A percentile compares a stretch with the other conserved stretches of the same genome.
Conservation (phyloP, 2,888 invertebrate genomes). For the Metellina segmentata region DNA sequence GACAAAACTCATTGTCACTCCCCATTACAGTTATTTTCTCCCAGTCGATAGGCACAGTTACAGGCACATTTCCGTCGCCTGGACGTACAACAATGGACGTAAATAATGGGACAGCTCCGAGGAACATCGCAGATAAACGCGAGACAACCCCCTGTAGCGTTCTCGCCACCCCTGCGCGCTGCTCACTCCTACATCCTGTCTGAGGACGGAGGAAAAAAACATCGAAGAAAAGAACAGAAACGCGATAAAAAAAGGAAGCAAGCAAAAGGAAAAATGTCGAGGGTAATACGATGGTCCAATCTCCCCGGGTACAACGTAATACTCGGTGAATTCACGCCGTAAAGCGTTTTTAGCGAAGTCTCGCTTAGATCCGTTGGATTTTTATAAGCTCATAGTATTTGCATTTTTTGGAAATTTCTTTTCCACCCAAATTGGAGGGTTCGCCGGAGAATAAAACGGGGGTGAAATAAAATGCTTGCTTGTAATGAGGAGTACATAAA, state of each 20-base stretch:
- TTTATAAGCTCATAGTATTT: background rate
- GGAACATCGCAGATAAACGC: constrained; percentile 27
- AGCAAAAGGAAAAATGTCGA: background rate
- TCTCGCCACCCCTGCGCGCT: too few relatives aligned
- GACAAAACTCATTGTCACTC: background rate
- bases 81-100: background rate
- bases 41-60: background rate
- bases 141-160: background rate
- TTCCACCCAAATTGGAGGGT: background rate
- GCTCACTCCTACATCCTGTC: background rate
- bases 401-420: background rate
- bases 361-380: background rate
- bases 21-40: background rate
- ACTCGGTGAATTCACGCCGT: background rate
- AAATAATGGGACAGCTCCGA: background rate
- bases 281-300: background rate
- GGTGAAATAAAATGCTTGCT: constrained; percentile 7
- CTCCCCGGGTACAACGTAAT: background rate
- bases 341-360: background rate
- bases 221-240: background rate
- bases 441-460: constrained; percentile 2
- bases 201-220: background rate
- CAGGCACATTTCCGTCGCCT: background rate
- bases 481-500: constrained; percentile 30
- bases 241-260: background rate